These are phyloP conservation scores for Euthynnus affinis DNA, from an alignment of 2,797 vertebrate species.

Conservation along the genomic window DNA sequence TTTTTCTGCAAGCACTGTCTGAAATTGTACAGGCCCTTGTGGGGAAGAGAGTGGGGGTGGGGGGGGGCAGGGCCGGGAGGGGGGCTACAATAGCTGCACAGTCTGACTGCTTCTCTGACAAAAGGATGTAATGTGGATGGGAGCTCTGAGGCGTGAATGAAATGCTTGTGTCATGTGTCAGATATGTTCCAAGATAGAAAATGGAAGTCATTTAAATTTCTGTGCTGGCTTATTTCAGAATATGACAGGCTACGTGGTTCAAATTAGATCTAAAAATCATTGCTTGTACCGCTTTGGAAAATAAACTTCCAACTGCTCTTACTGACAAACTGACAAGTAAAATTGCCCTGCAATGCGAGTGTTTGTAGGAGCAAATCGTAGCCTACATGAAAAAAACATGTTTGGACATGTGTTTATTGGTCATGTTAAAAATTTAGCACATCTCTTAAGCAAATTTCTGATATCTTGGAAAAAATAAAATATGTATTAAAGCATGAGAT, in stretches of 20 bases:
- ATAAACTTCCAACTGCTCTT: constrained; percentile 5
- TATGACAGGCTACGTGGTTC: constrained; percentile 11
- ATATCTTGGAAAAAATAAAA: neutral
- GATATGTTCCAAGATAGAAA: constrained; percentile 69
- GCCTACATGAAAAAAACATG: neutral
- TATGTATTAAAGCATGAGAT: neutral
- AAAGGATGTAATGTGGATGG: constrained; percentile 71
- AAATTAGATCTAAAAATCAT: constrained; percentile 38
- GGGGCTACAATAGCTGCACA: constrained; percentile 68
- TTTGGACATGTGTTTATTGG: neutral
- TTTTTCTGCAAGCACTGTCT: constrained; percentile 68
- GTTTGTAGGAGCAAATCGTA: neutral
- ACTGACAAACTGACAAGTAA: constrained; percentile 8
- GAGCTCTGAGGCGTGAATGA: constrained; percentile 70
- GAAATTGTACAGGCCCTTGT: constrained; percentile 65
- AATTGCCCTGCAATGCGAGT: neutral
- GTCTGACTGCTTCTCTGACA: constrained; percentile 66
- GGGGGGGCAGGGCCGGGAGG: neutral
- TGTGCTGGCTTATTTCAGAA: constrained; percentile 50
- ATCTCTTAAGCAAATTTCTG: neutral
- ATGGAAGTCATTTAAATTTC: constrained; percentile 67
- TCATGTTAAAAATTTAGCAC: neutral
- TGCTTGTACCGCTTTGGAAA: neutral
- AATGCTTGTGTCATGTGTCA: constrained; percentile 73
- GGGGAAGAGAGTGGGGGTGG: neutral